Evolutionary conservation across 2,797 vertebrate species (phyloP), one percentile per base, ranked within the genome.

Genomic region (Dendrocincla tyrannina): DNA sequence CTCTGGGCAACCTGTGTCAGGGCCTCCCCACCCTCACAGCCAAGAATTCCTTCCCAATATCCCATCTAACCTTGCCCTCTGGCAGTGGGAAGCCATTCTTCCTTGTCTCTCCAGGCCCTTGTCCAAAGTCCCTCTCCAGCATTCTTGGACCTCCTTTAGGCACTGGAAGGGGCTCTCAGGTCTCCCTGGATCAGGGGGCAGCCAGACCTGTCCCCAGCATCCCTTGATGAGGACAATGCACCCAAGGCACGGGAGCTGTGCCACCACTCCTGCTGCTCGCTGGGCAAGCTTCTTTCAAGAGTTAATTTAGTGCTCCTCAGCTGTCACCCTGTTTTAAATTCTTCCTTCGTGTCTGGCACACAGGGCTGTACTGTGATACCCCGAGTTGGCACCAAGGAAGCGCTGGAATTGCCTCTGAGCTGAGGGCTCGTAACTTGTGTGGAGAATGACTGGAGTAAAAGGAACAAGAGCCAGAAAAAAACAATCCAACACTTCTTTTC

Each of bases 11-110:
- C 8, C 22, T 56, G 5, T 50, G 12, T 35, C 58, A 42, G 42
- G 11, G 11, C 11, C 14, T 27, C 0, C 0, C 11, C 25, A 33
- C 6, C 33, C 13, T 47, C 20, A 4, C 13, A 47, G 4, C 1
- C 0, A 67, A 32, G 0, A 5, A 35, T 72, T 49, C 1, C 35
- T 4, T 87, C 67, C 50, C 24, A 41, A 1, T 13, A 32, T 41
- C 39, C 33, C 13, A 59, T 4, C n/a, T 0, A 3, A 0, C 13
- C n/a, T 28, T 66, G 13, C 17, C 24, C 28, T 30, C 10, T 52
- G 17, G 11, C n/a, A 52, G 7, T 52, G 13, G 3, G 24, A 59
- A 74, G 9, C 53, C 39, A 59, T 46, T 67, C n/a, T 13, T 37
- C 32, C 32, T 7, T n/a, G 44, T 50, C 13, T 3, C 22, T 44